Evolutionary conservation across 2,113 vertebrate genomes (phyloP).

Genomic region (Rhodinocichla rosea): DNA sequence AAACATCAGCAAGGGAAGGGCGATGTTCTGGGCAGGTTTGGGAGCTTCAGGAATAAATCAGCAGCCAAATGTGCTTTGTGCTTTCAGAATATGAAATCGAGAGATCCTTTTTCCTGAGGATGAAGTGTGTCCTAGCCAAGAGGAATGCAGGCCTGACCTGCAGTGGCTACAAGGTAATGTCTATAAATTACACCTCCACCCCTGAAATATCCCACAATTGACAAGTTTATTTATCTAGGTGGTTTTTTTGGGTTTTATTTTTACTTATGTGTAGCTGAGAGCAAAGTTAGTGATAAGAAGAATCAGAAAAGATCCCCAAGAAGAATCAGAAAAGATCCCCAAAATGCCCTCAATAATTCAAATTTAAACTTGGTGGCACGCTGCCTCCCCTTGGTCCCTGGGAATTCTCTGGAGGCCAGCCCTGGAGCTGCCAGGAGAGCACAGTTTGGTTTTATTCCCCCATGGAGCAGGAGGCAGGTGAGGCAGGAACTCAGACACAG

Average conservation of each 20-base stretch:
- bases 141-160: conserved; percentile 95
- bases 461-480: neutral
- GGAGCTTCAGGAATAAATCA: neutral
- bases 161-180: conserved; percentile 92
- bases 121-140: conserved; percentile 98
- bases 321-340: neutral
- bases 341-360: neutral
- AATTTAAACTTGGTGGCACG: neutral
- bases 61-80: neutral
- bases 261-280: neutral
- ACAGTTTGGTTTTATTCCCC: neutral
- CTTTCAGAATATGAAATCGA: conserved; percentile 94
- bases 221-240: neutral
- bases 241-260: neutral
- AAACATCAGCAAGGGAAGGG: neutral
- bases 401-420: neutral
- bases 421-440: neutral
- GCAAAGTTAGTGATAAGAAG: neutral
- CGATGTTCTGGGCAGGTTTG: neutral
- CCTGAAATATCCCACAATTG: neutral
- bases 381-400: neutral
- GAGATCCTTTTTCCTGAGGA: conserved; percentile 94
- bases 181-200: neutral
- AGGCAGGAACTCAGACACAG: neutral
- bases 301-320: neutral